Evolutionary conservation across 2,888 invertebrate genomes (phyloP), one percentile per base, ranked within the genome.

Genomic region (Drosophila acutilabella): DNA sequence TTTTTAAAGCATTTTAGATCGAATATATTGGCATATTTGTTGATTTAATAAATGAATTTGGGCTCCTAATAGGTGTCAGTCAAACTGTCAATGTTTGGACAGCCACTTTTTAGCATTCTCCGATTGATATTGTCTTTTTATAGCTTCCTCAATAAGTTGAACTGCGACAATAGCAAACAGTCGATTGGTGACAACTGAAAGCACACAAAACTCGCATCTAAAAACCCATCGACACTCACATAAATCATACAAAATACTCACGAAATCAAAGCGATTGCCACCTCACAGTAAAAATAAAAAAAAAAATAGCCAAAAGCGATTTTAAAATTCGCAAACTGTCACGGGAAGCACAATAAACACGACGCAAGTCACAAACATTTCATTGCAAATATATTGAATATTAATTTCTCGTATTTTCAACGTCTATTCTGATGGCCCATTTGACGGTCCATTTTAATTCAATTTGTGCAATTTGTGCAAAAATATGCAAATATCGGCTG

Each of bases 321-420:
- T 83, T 85, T 71, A 74, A 85, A 82, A 88, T 88, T 83, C 85
- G 74, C 71, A 67, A 83, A 78, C 81, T 76, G 85, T 88, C 87
- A 76, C 71, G 30, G 48, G 45, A 44, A 71, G 65, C 60, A 71
- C 77, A 85, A 85, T 72, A 77, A 79, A 74, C 78, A 74, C 75
- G 74, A 71, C 66, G 52, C 78, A 80, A 78, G 73, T 82, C 74
- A 71, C 73, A 81, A 88, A 79, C 77, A 83, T 74, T 85, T 84
- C 73, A 87, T 68, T 81, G 76, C 70, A 58, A 81, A 74, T 83
- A 81, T 85, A 83, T 82, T 84, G 81, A 87, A 83, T 83, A 85
- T 78, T 84, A 83, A 88, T 87, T 76, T 66, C 47, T 67, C 53
- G 61, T 65, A 54, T 62, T 56, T 57, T 61, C 20, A 41, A 42